These are phyloP conservation scores for Meliscaeva auricollis DNA, from an alignment of 2,888 invertebrate species.

Conservation along the genomic window DNA sequence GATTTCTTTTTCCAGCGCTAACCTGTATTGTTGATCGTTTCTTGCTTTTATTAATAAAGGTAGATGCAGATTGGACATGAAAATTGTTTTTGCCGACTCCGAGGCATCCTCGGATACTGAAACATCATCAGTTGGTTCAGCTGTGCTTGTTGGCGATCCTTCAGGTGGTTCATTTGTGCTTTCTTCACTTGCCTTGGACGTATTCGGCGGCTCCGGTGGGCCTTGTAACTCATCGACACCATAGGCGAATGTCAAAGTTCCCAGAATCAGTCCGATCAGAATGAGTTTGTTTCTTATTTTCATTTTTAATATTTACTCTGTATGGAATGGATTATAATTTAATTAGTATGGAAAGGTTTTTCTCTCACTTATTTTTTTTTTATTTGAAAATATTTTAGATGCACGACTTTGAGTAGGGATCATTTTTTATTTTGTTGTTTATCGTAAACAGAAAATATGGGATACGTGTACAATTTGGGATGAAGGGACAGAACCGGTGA, in stretches of 20 bases:
- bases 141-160: slow-evolving; percentile 8
- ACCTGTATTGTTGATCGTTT: slow-evolving; percentile 52
- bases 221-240: slow-evolving; percentile 64
- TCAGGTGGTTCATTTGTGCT: slow-evolving; percentile 44
- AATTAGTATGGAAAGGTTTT: background rate
- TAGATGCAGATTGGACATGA: slow-evolving; percentile 43
- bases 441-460: slow-evolving; percentile 62
- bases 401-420: slow-evolving; percentile 25
- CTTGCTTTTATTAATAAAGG: slow-evolving; percentile 58
- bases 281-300: slow-evolving; percentile 68
- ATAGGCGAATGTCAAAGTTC: slow-evolving; percentile 30
- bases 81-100: background rate
- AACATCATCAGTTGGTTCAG: slow-evolving; percentile 2
- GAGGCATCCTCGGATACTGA: background rate
- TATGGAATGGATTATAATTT: slow-evolving; percentile 4
- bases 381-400: slow-evolving; percentile 37
- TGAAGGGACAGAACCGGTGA: background rate
- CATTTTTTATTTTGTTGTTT: slow-evolving; percentile 53
- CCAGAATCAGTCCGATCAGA: slow-evolving; percentile 59
- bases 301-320: slow-evolving; percentile 60
- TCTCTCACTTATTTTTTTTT: slow-evolving; percentile 28
- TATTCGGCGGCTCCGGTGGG: slow-evolving; percentile 48
- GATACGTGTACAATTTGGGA: slow-evolving; percentile 66
- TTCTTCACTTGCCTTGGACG: slow-evolving; percentile 27
- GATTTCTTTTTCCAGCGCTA: slow-evolving; percentile 52